Base-by-base conservation (phyloP, 2,888 invertebrate genomes). In the Penaeus monodon region DNA sequence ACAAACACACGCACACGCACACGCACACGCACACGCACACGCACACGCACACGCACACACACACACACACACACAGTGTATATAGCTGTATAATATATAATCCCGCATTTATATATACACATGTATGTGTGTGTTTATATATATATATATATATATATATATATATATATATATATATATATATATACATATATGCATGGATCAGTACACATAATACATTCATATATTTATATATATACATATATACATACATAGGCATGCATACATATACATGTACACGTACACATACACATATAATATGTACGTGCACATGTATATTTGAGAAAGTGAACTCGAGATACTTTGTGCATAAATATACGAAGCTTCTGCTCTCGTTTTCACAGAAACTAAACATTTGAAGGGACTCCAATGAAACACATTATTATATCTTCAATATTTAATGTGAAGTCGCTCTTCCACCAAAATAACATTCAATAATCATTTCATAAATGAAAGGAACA, bases 371-470 rank as follows among this genome's bases (percentile, higher is more conserved):
- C 1, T 29, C 2, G 7, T 14, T 1, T 74, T 1, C 22, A 80
- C 27, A 17, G 29, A 22, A 27, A 22, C 12, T 17, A 20, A 0
- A 33, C 29, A 27, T 57, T 64, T 24, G 3, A 64, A 17, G 14
- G 22, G 79, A 7, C 4, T 27, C 27, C 27, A 84, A 77, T 66
- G 33, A 63, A 84, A 74, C 49, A 78, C 17, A 29, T 10, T 27
- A 76, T 63, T 81, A 81, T 81, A 66, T 82, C 70, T 73, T 86
- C 86, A 82, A 70, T 86, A 86, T 86, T 86, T 86, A 86, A 86
- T 86, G 86, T 86, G 86, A 86, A 86, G 82, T 86, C 82, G 86
- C 82, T 86, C 83, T 86, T 83, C 82, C 86, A 86, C 82, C 87
- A 87, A 87, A 87, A 87, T 87, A 87, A 87, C 87, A 87, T 87